Evolutionary conservation across 1,140 invertebrate genomes (phyloP), one percentile per base, ranked within the genome.

Genomic region (Galendromus occidentalis): DNA sequence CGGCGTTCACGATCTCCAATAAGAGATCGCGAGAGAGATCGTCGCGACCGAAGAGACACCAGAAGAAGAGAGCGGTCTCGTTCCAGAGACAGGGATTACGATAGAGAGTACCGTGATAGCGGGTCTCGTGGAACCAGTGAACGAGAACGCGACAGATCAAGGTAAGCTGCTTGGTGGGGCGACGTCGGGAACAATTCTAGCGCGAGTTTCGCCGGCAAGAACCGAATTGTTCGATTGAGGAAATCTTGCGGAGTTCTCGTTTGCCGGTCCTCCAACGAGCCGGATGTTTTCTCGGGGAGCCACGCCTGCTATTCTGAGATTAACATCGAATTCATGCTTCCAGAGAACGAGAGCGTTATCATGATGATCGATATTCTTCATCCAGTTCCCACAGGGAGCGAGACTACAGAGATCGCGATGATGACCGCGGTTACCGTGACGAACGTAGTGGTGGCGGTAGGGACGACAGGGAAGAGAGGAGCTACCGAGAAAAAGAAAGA

Each of bases 1-100:
- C 69, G 67, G n/a, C 77, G 87, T 64, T 88, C 86, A 22, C 80
- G 86, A 29, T 86, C 85, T 66, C 79, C 87, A 1, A 74, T 75
- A n/a, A 68, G 74, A 9, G 86, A 87, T 30, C 82, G 82, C 64
- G 75, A 75, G 64, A 68, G 76, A 39, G 70, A 75, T 39, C 76
- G 74, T 69, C 68, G 76, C 2, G 75, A 42, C 17, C 30, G 76
- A 63, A 67, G 66, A 51, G 66, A 68, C 12, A 30, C 28, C 7
- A 1, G 51, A 51, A 67, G 74, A 67, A 44, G 77, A 6, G 76
- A 77, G 66, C 71, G 76, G 22, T 76, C 78, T 44, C 71, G 78
- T 22, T 78, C 79, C 45, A 70, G 76, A 44, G 71, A 74, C 66
- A 66, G 69, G 44, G 68, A 73, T 55, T 73, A 76, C 20, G 70